Base-by-base conservation (phyloP, 2,113 vertebrate species). In the Phyllostomus hastatus region DNA sequence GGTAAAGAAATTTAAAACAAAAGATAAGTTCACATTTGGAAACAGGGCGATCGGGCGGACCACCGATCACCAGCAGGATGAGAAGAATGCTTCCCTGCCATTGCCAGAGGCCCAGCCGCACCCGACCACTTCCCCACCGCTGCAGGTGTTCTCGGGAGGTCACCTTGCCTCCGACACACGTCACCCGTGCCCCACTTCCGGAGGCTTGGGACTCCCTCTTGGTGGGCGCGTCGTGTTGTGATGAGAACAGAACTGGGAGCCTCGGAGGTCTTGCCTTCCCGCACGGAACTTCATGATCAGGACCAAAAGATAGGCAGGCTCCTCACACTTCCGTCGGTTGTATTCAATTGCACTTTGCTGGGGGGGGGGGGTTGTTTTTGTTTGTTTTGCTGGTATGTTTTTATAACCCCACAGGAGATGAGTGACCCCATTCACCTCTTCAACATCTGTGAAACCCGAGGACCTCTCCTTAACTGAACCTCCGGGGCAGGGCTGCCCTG, bases 1-100 rank as follows among this genome's bases (percentile, higher is more conserved):
- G 57, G 33, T 92, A 75, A 96, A 90, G 72, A 95, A 95, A 88
- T 88, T 73, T 88, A 43, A 96, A 97, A 93, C 79, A 75, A 90
- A 93, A 96, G 85, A 91, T 72, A 90, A 57, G 83, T 94, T 88
- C 41, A 43, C 33, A 90, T 83, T 95, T 93, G 86, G 83, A 94
- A 76, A 15, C 31, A 14, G 31, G 67, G 67, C 61, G 7, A 5
- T 94, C 26, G 15, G 1, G n/a, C 50, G 31, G 28, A 66, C 76
- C 54, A 31, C 22, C 1, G 5, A 48, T 41, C 38, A 35, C 38
- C 72, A 70, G 12, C 59, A 82, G 75, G 57, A 59, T 19, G 46
- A 26, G 81, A 61, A 66, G 88, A 12, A 10, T 59, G 57, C 10
- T 48, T 72, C n/a, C 14, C 38, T 24, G 3, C 48, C 1, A 8